Conservation (phyloP, 2,797 vertebrate species). For the Caiman crocodilus region DNA sequence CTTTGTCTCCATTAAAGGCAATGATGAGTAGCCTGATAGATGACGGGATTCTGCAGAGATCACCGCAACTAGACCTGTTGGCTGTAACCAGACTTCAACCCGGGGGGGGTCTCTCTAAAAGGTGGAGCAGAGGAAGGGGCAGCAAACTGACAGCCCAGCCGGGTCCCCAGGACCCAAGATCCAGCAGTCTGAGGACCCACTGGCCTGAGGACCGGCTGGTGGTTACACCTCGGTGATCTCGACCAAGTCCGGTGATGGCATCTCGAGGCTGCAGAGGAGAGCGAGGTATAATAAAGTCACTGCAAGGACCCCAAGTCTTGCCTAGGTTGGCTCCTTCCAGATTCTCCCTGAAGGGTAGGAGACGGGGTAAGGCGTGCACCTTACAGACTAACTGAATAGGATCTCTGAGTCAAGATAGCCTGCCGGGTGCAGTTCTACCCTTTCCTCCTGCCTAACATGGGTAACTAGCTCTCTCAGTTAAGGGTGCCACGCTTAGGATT, state of each 20-base stretch:
- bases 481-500: background rate
- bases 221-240: no score
- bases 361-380: no score
- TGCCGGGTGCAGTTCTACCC: no score
- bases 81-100: background rate
- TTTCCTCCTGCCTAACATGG: no score
- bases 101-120: conserved; percentile 27
- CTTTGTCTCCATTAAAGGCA: conserved; percentile 68
- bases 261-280: background rate
- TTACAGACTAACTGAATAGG: no score
- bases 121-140: conserved; percentile 27
- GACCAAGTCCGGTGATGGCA: background rate
- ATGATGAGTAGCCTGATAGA: conserved; percentile 74
- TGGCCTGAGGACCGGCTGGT: no score
- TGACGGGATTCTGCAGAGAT: conserved; percentile 48
- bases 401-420: no score
- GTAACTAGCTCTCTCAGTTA: background rate
- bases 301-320: background rate
- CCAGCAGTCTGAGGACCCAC: no score
- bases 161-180: no score
- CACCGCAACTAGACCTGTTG: background rate
- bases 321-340: background rate
- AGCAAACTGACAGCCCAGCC: no score
- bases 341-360: background rate
- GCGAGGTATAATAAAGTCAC: background rate